A percentile compares a stretch with the other conserved stretches of the same genome.
These are phyloP conservation scores for Scophthalmus maximus DNA, from an alignment of 2,113 vertebrate genomes.

Conservation along the genomic window DNA sequence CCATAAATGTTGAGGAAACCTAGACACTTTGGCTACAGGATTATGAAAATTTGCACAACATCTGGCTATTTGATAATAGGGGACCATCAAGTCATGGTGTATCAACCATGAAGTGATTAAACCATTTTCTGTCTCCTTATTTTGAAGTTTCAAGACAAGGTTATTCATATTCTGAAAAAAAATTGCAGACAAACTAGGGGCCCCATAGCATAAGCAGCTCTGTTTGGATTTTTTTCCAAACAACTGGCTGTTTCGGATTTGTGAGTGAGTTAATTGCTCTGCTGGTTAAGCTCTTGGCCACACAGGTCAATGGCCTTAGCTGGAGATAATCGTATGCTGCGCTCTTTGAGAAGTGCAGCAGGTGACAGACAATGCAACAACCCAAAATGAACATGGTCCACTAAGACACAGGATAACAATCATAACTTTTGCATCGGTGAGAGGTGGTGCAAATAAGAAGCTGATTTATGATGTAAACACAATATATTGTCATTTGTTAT, in stretches of 20 bases:
- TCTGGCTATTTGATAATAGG: neutral
- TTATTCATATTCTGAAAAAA: constrained; percentile 11
- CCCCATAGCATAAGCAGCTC: constrained; percentile 25
- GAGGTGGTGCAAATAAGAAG: neutral
- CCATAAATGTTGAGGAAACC: neutral
- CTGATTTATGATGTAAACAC: neutral
- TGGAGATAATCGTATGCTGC: constrained; percentile 56
- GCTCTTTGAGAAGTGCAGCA: constrained; percentile 48
- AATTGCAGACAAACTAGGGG: neutral
- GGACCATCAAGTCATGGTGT: neutral
- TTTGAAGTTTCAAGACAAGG: neutral
- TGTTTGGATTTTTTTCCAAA: constrained; percentile 28
- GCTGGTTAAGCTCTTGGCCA: constrained; percentile 45
- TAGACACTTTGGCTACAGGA: too few relatives aligned
- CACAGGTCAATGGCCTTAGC: constrained; percentile 56
- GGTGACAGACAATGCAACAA: constrained; percentile 26
- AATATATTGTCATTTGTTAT: neutral
- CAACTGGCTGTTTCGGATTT: constrained; percentile 50
- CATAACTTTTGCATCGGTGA: constrained; percentile 1
- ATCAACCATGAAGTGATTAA: too few relatives aligned
- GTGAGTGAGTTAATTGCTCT: constrained; percentile 61
- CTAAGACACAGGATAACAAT: neutral
- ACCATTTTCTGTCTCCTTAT: neutral
- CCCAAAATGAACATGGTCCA: constrained; percentile 3
- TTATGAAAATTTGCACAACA: too few relatives aligned